Evolutionary conservation across 2,888 invertebrate species (phyloP).

Genomic region (Homarus gammarus): DNA sequence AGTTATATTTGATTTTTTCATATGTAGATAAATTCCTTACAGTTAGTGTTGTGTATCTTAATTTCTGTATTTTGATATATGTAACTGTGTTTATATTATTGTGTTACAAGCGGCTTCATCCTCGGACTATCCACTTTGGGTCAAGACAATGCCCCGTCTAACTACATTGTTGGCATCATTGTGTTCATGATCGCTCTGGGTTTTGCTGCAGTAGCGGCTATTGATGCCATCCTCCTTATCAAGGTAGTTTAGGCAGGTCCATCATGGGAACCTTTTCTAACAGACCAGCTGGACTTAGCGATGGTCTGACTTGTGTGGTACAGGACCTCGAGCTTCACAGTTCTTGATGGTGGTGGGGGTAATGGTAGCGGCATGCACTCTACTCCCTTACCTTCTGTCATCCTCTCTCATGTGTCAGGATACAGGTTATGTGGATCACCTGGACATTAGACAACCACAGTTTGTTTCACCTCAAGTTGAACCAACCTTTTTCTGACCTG

Average conservation of each 20-base stretch:
- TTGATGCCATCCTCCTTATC: slow-evolving; percentile 89
- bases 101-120: slow-evolving; percentile 72
- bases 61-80: neutral
- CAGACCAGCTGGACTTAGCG: neutral
- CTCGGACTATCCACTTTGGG: slow-evolving; percentile 81
- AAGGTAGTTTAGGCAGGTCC: slow-evolving; percentile 84
- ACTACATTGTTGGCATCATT: slow-evolving; percentile 88
- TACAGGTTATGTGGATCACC: no score
- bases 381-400: neutral
- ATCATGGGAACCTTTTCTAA: neutral
- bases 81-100: neutral
- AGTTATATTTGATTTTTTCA: neutral
- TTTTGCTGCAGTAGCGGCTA: slow-evolving; percentile 87
- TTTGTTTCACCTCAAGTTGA: no score
- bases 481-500: no score
- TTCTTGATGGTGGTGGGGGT: no score
- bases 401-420: no score
- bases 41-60: neutral
- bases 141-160: slow-evolving; percentile 91
- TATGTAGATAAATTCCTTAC: neutral
- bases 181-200: slow-evolving; percentile 88
- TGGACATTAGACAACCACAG: no score
- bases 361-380: neutral
- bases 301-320: no score
- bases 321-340: neutral